Percentiles rank a stretch among this genome's conserved stretches.
phyloP scores from a whole-genome alignment of 2,797 vertebrate genomes.

The Pristis pectinata region DNA sequence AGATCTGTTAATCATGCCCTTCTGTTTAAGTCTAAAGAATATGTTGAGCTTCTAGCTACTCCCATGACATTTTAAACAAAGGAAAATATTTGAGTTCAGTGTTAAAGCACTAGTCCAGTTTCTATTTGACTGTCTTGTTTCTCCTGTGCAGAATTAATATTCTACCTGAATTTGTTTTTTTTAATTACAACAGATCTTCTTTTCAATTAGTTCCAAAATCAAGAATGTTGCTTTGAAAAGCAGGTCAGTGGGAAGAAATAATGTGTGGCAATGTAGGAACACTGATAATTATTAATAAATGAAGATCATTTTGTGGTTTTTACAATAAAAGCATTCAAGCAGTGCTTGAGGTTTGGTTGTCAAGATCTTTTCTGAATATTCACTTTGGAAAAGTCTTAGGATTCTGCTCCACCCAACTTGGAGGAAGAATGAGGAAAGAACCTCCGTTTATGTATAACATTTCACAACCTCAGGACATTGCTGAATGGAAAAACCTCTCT shows the following conservation, averaged over 20 bases:
- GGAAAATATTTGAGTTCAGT: background rate
- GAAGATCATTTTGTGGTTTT: background rate
- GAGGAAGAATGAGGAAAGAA: background rate
- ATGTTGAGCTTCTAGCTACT: background rate
- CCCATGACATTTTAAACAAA: background rate
- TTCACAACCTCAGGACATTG: background rate
- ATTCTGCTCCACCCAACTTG: background rate
- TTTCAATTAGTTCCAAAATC: background rate
- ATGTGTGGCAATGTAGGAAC: background rate
- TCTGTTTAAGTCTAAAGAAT: too few species aligned
- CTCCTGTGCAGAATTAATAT: constrained; percentile 14
- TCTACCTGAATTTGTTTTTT: background rate
- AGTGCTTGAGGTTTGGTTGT: background rate
- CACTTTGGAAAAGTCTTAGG: background rate
- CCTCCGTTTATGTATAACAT: background rate
- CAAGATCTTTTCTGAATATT: background rate
- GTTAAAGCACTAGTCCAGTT: background rate
- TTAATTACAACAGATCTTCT: background rate
- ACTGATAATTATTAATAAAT: background rate
- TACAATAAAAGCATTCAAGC: background rate
- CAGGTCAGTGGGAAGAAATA: background rate
- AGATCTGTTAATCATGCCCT: too few species aligned
- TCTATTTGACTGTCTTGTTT: too few species aligned
- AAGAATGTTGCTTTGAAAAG: background rate
- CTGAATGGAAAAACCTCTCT: too few species aligned